phyloP scores from a whole-genome alignment of 2,797 vertebrate species.

The Cirrhinus mrigala region DNA sequence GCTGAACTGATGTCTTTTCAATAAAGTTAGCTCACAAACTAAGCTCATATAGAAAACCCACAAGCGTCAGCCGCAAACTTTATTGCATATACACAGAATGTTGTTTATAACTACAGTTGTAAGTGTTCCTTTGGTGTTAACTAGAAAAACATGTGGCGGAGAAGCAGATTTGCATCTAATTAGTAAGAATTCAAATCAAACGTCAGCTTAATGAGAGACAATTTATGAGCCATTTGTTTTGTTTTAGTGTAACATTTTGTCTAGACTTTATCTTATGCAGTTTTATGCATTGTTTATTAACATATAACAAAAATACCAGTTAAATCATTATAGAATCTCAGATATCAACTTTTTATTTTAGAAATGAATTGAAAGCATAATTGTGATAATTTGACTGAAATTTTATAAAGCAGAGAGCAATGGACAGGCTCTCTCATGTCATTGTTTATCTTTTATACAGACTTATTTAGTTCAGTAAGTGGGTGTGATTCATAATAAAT shows the following conservation, averaged over 20 bases:
- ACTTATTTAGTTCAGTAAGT: not conserved
- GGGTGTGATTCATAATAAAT: not conserved
- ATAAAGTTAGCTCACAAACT: slow-evolving; percentile 2
- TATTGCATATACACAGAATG: not conserved
- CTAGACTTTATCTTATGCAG: slow-evolving; percentile 5
- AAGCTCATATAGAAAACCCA: slow-evolving; percentile 25
- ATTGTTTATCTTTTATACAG: not conserved
- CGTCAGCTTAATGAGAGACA: not conserved
- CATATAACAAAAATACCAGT: not conserved
- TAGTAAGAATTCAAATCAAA: slow-evolving; percentile 28
- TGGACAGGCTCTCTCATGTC: not conserved
- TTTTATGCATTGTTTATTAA: not conserved
- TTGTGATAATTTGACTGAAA: too few species aligned
- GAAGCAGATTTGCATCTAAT: slow-evolving; percentile 27
- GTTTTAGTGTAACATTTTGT: slow-evolving; percentile 21
- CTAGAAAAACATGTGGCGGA: slow-evolving; percentile 24
- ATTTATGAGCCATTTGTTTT: slow-evolving; percentile 30
- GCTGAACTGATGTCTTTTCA: slow-evolving; percentile 18
- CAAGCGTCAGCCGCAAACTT: slow-evolving; percentile 21
- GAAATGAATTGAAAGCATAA: not conserved
- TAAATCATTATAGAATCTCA: not conserved
- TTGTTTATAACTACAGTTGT: slow-evolving; percentile 12
- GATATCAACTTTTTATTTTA: not conserved
- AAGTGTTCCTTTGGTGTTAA: slow-evolving; percentile 37
- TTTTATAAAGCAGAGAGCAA: not conserved